Evolutionary conservation across 2,113 vertebrate genomes (phyloP), one percentile per base, ranked within the genome.

Genomic region (Tragelaphus buxtoni): DNA sequence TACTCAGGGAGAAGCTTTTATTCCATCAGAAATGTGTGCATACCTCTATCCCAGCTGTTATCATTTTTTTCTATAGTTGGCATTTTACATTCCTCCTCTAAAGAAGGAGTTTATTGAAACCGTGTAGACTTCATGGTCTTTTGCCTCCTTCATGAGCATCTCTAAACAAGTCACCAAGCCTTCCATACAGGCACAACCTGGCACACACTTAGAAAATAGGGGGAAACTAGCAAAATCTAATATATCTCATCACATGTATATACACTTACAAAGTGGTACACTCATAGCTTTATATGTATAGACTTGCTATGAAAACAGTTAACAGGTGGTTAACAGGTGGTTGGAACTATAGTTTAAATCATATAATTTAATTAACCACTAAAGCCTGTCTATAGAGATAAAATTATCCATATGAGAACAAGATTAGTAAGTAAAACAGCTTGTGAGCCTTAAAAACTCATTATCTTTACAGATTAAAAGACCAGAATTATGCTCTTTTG

Each of bases 341-440:
- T 55, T 56, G 61, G 24, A 94, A 55, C 35, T 30, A 60, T 4
- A 47, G 26, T 53, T 53, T 86, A 39, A 55, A 2, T 3, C 30
- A 94, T 14, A 65, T 80, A 61, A 95, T 87, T 97, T 69, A 82
- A 82, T 69, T 87, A 56, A 65, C 80, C 69, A 65, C n/a, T 51
- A 35, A 82, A 90, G 22, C 53, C n/a, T 93, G 69, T n/a, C 95
- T 93, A 61, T 3, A 13, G n/a, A 77, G 42, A 60, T 47, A 95
- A 74, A 92, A 61, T 91, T 58, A 92, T n/a, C 49, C 28, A 35
- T 22, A 26, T 11, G 7, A 93, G 69, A 89, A 92, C 3, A 56
- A 93, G 63, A 58, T 42, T 55, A 93, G 18, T 81, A 87, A 47
- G 69, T 35, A 61, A 20, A 82, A 65, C 1, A 86, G 49, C n/a